Evolutionary conservation across 2,113 vertebrate species (phyloP).

Genomic region (Ictalurus furcatus): DNA sequence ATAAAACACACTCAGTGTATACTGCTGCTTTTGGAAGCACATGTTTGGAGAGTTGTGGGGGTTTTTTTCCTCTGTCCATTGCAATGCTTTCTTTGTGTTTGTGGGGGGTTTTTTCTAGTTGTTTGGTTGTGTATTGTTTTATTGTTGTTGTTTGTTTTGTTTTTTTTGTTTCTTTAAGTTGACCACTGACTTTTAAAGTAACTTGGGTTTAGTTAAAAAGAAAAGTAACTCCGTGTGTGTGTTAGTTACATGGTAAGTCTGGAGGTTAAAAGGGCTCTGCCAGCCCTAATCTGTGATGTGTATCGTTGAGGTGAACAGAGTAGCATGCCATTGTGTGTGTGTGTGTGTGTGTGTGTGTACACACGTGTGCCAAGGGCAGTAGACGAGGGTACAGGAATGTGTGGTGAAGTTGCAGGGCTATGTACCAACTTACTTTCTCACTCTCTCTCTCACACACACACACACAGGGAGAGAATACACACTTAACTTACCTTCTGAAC

Average conservation of each 20-base stretch:
- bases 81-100: background rate
- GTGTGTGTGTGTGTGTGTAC: constrained; percentile 1
- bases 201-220: background rate
- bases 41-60: background rate
- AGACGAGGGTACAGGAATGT: constrained; percentile 69
- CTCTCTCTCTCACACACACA: background rate
- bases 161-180: background rate
- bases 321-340: constrained; percentile 13
- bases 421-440: background rate
- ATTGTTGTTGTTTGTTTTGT: background rate
- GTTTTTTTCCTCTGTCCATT: background rate
- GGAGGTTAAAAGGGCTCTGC: constrained; percentile 18
- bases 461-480: background rate
- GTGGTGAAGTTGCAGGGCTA: constrained; percentile 55
- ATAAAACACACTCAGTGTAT: background rate
- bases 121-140: background rate
- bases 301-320: background rate
- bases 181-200: background rate
- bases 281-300: constrained; percentile 2
- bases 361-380: constrained; percentile 15
- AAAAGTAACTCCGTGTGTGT: background rate
- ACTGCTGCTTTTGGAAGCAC: constrained; percentile 5
- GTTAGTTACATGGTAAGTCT: background rate
- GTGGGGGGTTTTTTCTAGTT: background rate
- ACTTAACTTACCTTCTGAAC: constrained; percentile 27